These are phyloP conservation scores for Balaeniceps rex DNA, from an alignment of 2,113 vertebrate genomes.

Conservation along the genomic window DNA sequence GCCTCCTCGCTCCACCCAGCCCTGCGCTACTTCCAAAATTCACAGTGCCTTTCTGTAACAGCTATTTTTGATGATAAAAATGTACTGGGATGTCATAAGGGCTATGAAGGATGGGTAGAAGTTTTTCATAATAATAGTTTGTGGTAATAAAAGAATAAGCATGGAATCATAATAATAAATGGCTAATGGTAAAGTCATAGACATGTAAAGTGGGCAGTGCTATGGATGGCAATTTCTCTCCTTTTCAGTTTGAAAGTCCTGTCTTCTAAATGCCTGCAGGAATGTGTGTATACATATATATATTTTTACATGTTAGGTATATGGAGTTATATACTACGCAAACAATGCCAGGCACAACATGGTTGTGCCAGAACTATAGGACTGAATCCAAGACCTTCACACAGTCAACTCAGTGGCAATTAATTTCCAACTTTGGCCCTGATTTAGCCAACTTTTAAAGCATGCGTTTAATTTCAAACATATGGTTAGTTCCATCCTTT, in stretches of 20 bases:
- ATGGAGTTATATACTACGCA: fast-evolving
- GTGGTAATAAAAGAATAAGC: not conserved
- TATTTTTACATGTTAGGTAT: not conserved
- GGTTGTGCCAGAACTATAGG: not conserved
- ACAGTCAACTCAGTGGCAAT: not conserved
- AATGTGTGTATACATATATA: not conserved
- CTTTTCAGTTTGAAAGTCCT: not conserved
- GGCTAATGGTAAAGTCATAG: not conserved
- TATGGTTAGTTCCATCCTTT: not conserved
- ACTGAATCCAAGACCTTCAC: not conserved
- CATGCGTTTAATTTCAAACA: not conserved
- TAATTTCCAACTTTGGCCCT: not conserved
- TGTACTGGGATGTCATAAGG: not conserved
- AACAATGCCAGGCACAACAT: not conserved
- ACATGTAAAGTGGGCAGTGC: not conserved
- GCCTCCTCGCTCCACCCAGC: not conserved
- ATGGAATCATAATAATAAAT: not conserved
- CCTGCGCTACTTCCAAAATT: not conserved
- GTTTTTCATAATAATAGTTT: not conserved
- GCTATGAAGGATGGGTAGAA: not conserved
- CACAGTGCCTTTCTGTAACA: not conserved
- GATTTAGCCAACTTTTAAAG: not conserved
- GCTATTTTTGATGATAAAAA: not conserved
- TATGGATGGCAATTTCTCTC: not conserved
- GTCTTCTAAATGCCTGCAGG: not conserved